Base-by-base conservation (phyloP, 1,140 invertebrate species). In the Reticulitermes speratus region DNA sequence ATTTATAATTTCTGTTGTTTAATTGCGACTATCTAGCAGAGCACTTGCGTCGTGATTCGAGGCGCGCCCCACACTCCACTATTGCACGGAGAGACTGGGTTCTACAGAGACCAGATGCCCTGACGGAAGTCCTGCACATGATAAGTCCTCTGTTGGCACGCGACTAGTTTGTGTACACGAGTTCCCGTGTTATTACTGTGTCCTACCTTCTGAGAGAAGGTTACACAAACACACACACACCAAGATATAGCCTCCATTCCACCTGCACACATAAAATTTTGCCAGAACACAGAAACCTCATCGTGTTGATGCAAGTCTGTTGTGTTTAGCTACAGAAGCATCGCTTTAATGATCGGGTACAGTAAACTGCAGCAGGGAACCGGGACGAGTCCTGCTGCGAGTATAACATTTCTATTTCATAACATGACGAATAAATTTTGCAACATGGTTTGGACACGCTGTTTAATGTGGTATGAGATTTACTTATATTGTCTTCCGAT, bases 241-340 rank as follows among this genome's bases (percentile, higher is more conserved):
- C 25, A 30, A 16, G 14, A 59, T 59, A 59, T 16, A 75, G 25
- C n/a, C 16, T 75, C 25, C 65, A 6, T 30, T 75, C 65, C 65
- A 75, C 65, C 65, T 75, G 65, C 65, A 14, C 65, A 75, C 65
- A 75, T 75, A 75, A 75, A 75, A 30, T 75, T 75, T 75, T 75
- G 65, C 65, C 65, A 75, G 65, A 75, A 75, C 65, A 75, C 65
- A 30, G 65, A 75, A n/a, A 75, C 59, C 59, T 65, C 65, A n/a
- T 21, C 52, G 19, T 75, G 65, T 75, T 75, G 65, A 75, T 16
- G 65, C 65, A 30, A 75, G 25, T 75, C n/a, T 25, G 65, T 11
- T 75, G n/a, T n/a, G 25, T 75, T 75, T 75, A 30, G 65, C 65
- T n/a, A 25, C 65, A 2, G 65, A 30, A 69, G 65, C 65, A 14